phyloP scores from a whole-genome alignment of 1,140 invertebrate species.

The Piezodorus guildinii region DNA sequence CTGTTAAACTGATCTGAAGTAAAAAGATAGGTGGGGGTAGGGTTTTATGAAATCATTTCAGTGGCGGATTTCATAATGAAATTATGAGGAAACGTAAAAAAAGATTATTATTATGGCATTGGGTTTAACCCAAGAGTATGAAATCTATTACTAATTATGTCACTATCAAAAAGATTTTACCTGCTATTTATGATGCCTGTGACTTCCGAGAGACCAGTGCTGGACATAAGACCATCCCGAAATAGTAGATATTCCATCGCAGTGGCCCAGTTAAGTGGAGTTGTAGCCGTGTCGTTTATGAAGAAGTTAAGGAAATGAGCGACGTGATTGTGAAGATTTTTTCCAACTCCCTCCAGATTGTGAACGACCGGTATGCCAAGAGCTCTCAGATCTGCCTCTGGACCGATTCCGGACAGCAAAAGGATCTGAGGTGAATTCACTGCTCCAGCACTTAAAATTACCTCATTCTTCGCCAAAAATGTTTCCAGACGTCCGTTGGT shows the following conservation, averaged over 20 bases:
- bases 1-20: too few relatives aligned
- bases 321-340: conserved; percentile 80
- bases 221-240: conserved; percentile 72
- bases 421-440: conserved; percentile 75
- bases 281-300: conserved; percentile 70
- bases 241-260: conserved; percentile 77
- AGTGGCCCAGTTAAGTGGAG: conserved; percentile 72
- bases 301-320: conserved; percentile 62
- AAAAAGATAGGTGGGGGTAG: neutral
- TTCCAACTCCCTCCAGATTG: conserved; percentile 69
- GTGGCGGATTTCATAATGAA: too few relatives aligned
- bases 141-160: too few relatives aligned
- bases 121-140: neutral
- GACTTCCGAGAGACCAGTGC: conserved; percentile 69
- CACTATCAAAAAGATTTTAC: conserved; percentile 36
- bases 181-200: conserved; percentile 72
- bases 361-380: conserved; percentile 54
- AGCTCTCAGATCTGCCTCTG: conserved; percentile 52
- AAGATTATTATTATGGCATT: neutral
- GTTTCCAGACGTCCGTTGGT: conserved; percentile 43
- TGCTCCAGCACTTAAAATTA: conserved; percentile 53
- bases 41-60: too few relatives aligned
- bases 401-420: conserved; percentile 69
- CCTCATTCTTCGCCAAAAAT: conserved; percentile 50
- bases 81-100: neutral